These are phyloP conservation scores for Sapajus apella DNA, from an alignment of 2,113 vertebrate genomes.

Conservation along the genomic window DNA sequence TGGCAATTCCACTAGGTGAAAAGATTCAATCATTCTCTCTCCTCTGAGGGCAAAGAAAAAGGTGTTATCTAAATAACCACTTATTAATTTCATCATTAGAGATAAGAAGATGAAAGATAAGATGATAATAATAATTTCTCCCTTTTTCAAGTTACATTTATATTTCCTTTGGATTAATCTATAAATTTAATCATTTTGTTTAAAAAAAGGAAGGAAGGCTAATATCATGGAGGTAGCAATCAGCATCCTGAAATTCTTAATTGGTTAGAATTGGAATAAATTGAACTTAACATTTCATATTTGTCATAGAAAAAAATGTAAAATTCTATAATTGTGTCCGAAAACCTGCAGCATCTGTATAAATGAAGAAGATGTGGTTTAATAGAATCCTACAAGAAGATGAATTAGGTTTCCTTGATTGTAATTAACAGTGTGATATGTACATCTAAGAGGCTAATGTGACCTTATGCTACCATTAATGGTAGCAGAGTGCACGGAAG, in stretches of 20 bases:
- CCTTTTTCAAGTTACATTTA: background rate
- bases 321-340: background rate
- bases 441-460: background rate
- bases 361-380: background rate
- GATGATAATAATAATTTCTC: background rate
- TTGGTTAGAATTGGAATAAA: background rate
- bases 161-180: slow-evolving; percentile 5
- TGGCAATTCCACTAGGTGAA: background rate
- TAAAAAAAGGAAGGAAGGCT: background rate
- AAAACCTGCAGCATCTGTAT: background rate
- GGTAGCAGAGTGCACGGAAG: background rate
- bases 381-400: background rate
- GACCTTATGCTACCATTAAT: background rate
- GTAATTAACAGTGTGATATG: background rate
- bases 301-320: slow-evolving; percentile 13
- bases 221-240: background rate
- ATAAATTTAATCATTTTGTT: background rate
- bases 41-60: background rate
- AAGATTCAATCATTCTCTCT: background rate
- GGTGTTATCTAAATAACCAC: background rate
- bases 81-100: slow-evolving; percentile 5
- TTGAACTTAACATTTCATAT: background rate
- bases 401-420: background rate
- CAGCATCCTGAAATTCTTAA: background rate
- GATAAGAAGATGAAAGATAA: background rate